phyloP scores from a whole-genome alignment of 2,888 invertebrate species.

The Parochlus steinenii region DNA sequence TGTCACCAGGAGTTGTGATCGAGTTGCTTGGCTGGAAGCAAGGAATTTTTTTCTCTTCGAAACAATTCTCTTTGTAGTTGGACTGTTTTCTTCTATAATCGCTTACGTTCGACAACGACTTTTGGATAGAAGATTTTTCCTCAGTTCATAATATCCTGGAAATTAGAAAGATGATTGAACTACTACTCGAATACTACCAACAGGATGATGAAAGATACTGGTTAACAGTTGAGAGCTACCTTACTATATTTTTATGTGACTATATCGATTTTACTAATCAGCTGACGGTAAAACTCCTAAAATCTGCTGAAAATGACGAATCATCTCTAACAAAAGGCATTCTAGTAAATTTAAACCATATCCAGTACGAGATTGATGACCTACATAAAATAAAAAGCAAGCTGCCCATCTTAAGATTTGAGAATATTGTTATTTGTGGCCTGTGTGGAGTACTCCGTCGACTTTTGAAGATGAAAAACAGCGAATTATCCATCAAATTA shows the following conservation, averaged over 20 bases:
- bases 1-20: constrained; percentile 71
- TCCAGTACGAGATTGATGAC: no score
- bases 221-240: no score
- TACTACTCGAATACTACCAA: no score
- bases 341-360: no score
- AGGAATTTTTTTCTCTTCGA: constrained; percentile 72
- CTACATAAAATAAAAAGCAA: background rate
- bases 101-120: constrained; percentile 5
- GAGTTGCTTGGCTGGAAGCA: constrained; percentile 70
- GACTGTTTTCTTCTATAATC: constrained; percentile 35
- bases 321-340: no score
- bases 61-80: constrained; percentile 46
- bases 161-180: no score
- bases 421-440: constrained; percentile 51
- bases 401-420: constrained; percentile 15
- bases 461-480: constrained; percentile 35
- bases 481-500: constrained; percentile 25
- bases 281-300: no score
- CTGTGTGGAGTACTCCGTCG: constrained; percentile 55
- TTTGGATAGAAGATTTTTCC: constrained; percentile 7
- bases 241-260: no score
- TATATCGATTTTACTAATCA: no score
- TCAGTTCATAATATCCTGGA: no score
- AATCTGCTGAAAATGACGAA: no score
- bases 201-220: no score